A percentile compares a stretch with the other conserved stretches of the same genome.
Conservation (phyloP, 2,113 vertebrate species). For the Crypturellus undulatus region DNA sequence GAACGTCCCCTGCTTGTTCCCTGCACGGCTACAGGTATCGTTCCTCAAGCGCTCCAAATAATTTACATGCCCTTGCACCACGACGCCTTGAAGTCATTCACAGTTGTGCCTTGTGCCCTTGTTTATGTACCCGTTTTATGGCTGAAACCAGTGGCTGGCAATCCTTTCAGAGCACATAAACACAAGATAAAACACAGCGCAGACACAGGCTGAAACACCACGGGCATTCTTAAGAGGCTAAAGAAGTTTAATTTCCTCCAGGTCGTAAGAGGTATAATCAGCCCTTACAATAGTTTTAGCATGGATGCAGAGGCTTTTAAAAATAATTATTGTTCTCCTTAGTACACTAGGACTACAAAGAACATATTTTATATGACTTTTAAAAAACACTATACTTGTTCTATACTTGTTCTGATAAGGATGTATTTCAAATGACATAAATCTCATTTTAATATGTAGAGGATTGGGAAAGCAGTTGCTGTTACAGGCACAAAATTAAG, state of each 20-base stretch:
- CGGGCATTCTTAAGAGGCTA: neutral
- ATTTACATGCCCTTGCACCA: neutral
- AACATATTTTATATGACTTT: neutral
- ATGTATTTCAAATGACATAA: neutral
- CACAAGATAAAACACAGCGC: neutral
- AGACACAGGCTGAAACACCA: neutral
- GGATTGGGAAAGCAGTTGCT: neutral
- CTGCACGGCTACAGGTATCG: neutral
- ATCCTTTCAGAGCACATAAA: slow-evolving; percentile 19
- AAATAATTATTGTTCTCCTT: neutral
- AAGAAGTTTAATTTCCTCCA: neutral
- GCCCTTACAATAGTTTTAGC: neutral
- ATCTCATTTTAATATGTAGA: neutral
- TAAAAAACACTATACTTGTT: neutral
- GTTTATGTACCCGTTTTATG: neutral
- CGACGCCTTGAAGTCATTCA: neutral
- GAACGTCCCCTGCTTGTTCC: neutral
- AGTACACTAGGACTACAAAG: neutral
- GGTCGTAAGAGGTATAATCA: neutral
- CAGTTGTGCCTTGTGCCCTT: neutral
- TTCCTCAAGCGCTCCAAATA: neutral
- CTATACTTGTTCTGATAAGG: neutral
- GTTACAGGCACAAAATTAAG: neutral
- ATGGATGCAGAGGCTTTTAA: neutral
- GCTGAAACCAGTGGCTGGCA: slow-evolving; percentile 18